phyloP scores from a whole-genome alignment of 1,140 invertebrate genomes.

The Seison nebaliae region DNA sequence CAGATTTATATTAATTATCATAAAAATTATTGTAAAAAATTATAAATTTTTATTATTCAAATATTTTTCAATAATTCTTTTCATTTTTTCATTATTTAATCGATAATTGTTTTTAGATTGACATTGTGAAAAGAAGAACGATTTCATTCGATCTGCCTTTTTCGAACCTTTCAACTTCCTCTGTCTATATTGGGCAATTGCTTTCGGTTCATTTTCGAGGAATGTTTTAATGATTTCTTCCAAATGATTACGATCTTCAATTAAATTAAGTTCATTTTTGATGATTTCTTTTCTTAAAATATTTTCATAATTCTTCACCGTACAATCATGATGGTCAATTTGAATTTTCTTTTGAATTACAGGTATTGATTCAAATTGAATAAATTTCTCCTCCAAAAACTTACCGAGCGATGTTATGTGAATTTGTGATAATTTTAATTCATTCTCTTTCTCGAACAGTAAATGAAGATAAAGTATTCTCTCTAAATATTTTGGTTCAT shows the following conservation, averaged over 20 bases:
- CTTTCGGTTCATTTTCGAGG: conserved; percentile 38
- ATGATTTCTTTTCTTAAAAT: no score
- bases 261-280: conserved; percentile 38
- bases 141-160: no score
- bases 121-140: no score
- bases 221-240: conserved; percentile 35
- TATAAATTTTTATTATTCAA: no score
- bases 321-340: conserved; percentile 10
- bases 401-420: conserved; percentile 30
- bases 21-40: no score
- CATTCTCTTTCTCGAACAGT: conserved; percentile 12
- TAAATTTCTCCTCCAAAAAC: conserved; percentile 4
- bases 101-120: no score
- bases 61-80: no score
- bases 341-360: neutral
- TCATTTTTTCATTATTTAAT: no score
- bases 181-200: conserved; percentile 15
- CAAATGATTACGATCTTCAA: conserved; percentile 36
- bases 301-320: conserved; percentile 35
- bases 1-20: no score
- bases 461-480: no score
- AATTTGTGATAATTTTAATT: conserved; percentile 33
- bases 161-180: no score
- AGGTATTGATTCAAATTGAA: conserved; percentile 1
- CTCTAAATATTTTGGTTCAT: neutral